These are phyloP conservation scores for Palaemon carinicauda DNA, from an alignment of 1,140 invertebrate genomes.

Conservation along the genomic window DNA sequence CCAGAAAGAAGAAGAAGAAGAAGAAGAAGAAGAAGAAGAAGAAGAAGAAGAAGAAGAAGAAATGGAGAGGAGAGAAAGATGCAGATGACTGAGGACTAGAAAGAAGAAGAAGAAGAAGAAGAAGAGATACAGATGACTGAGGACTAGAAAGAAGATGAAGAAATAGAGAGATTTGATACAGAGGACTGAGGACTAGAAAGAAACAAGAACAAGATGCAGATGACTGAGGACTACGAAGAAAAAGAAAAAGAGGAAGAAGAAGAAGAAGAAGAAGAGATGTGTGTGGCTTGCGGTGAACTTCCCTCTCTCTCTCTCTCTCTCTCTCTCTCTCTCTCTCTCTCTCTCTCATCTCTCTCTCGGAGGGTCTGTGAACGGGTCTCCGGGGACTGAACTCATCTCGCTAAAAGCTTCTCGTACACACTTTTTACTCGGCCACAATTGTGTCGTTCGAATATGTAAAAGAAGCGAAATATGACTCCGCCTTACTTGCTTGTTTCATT, in stretches of 20 bases:
- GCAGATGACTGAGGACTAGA: not conserved
- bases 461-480: not conserved
- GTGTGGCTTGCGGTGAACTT: not conserved
- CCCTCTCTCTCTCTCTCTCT: not conserved
- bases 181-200: not conserved
- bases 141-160: not conserved
- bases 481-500: not conserved
- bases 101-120: not conserved
- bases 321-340: slow-evolving; percentile 30
- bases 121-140: not conserved
- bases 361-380: not conserved
- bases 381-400: not conserved
- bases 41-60: not conserved
- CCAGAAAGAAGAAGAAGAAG: not conserved
- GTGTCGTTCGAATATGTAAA: slow-evolving; percentile 7
- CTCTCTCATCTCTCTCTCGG: slow-evolving; percentile 19
- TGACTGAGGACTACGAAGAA: not conserved
- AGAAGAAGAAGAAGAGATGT: not conserved
- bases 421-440: not conserved
- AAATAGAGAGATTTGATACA: too few species aligned
- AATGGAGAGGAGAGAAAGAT: not conserved
- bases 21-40: not conserved
- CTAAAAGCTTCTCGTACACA: not conserved
- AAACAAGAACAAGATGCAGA: not conserved
- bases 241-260: not conserved